Conservation (phyloP, 2,113 vertebrate genomes). For the Anthoscopus minutus region DNA sequence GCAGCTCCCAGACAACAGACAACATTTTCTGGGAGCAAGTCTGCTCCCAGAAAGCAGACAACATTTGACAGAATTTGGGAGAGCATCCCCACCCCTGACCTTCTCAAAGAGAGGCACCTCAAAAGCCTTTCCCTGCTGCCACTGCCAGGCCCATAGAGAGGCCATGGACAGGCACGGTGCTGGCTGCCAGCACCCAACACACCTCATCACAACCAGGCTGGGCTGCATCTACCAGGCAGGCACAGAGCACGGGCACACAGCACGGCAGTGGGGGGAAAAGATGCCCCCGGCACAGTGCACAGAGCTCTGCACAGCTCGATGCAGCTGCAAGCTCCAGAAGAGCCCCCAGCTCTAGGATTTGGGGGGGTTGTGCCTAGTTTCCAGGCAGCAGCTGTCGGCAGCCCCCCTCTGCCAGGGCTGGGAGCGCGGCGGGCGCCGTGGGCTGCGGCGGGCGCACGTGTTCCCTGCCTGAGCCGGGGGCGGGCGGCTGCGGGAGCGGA, state of each 20-base stretch:
- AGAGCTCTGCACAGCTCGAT: neutral
- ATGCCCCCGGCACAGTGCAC: fast-evolving
- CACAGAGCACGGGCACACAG: neutral
- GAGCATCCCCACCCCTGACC: neutral
- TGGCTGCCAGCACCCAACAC: neutral
- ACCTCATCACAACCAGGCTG: fast-evolving
- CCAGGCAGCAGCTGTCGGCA: constrained; percentile 25
- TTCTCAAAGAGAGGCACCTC: neutral
- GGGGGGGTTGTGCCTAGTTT: neutral
- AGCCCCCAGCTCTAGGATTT: neutral
- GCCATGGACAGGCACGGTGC: fast-evolving
- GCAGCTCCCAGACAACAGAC: neutral
- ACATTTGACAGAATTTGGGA: neutral
- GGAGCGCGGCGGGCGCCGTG: neutral
- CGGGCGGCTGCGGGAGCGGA: constrained; percentile 34
- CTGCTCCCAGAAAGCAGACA: neutral
- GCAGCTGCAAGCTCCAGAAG: neutral
- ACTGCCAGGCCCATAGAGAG: neutral
- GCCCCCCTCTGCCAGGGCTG: neutral
- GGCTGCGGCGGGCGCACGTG: constrained; percentile 38
- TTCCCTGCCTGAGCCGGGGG: constrained; percentile 47
- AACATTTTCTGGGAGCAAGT: too few relatives aligned
- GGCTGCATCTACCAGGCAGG: neutral
- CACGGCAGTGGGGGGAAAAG: fast-evolving
- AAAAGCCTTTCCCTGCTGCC: neutral